A percentile compares a stretch with the other conserved stretches of the same genome.
Evolutionary conservation across 2,113 vertebrate species (phyloP).

Genomic region (Oenanthe oenanthe): DNA sequence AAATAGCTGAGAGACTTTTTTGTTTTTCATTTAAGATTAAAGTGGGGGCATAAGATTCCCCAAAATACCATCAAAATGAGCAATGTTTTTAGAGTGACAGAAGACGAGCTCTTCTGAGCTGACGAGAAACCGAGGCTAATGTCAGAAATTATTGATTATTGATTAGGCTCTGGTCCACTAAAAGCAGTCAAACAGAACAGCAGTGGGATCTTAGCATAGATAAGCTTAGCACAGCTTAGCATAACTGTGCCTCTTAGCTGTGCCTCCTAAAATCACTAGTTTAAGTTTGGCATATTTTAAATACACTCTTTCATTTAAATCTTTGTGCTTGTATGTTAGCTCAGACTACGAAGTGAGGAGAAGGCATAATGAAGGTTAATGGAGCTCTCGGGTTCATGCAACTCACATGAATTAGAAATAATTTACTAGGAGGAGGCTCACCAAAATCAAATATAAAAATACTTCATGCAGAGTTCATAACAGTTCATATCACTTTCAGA

Average conservation of each 20-base stretch:
- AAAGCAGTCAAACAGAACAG: neutral
- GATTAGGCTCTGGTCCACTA: neutral
- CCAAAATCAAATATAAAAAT: slow-evolving; percentile 64
- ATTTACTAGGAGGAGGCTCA: slow-evolving; percentile 40
- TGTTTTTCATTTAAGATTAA: neutral
- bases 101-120: neutral
- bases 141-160: neutral
- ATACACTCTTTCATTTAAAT: neutral
- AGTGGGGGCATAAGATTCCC: neutral
- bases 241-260: neutral
- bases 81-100: neutral
- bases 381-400: slow-evolving; percentile 15
- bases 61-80: neutral
- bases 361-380: slow-evolving; percentile 59
- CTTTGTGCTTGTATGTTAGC: neutral
- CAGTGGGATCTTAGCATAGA: neutral
- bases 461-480: slow-evolving; percentile 18
- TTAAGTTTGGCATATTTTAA: neutral
- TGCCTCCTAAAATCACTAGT: neutral
- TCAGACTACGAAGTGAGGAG: neutral
- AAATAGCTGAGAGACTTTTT: neutral
- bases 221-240: neutral
- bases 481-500: slow-evolving; percentile 31
- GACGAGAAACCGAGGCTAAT: neutral
- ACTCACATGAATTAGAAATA: slow-evolving; percentile 70